These are phyloP conservation scores for Pardosa pseudoannulata DNA, from an alignment of 2,888 invertebrate genomes.

Conservation along the genomic window DNA sequence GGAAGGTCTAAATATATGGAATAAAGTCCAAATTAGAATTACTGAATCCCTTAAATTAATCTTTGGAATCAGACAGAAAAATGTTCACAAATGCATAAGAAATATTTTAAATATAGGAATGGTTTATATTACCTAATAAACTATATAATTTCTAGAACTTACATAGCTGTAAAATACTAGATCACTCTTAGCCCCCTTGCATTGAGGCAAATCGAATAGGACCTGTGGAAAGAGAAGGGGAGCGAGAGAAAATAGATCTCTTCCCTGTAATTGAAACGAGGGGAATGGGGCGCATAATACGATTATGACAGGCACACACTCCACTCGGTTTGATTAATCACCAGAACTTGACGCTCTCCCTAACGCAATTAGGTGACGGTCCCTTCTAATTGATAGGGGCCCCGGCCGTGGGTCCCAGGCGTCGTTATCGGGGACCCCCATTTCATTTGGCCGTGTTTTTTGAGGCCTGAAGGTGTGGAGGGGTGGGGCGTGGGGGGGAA, in stretches of 20 bases:
- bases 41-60: too few relatives aligned
- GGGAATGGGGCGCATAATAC: constrained; percentile 61
- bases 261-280: constrained; percentile 55
- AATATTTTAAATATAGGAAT: too few relatives aligned
- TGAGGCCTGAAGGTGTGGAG: too few relatives aligned
- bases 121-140: too few relatives aligned
- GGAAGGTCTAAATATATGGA: too few relatives aligned
- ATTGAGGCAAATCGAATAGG: constrained; percentile 11
- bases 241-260: neutral
- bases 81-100: too few relatives aligned
- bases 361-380: constrained; percentile 66
- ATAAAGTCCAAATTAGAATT: too few relatives aligned
- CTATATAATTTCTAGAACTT: too few relatives aligned
- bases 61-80: too few relatives aligned
- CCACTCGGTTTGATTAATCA: constrained; percentile 58
- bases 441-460: constrained; percentile 3
- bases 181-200: neutral
- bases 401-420: constrained; percentile 25
- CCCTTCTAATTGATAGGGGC: constrained; percentile 64
- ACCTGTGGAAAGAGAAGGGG: neutral
- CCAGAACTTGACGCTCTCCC: constrained; percentile 21
- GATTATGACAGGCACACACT: constrained; percentile 62
- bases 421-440: constrained; percentile 37
- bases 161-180: too few relatives aligned
- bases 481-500: neutral